Conservation (phyloP, 1,140 invertebrate genomes). For the Lucilia sericata region DNA sequence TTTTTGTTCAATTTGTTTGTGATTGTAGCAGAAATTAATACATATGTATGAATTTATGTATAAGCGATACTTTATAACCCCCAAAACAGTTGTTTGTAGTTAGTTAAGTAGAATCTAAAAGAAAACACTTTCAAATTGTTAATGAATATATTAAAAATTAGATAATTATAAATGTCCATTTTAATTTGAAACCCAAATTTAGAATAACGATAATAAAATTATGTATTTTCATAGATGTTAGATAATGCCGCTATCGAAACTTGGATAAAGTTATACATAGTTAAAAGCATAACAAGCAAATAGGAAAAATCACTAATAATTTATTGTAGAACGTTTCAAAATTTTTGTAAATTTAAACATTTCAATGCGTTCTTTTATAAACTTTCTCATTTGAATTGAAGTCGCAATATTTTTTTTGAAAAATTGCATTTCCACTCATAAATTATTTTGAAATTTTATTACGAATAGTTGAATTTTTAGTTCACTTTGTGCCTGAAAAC, state of each 20-base stretch:
- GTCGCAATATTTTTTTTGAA: too few species aligned
- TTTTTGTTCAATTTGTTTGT: too few species aligned
- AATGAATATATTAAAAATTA: not conserved
- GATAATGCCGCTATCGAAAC: not conserved
- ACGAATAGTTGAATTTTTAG: not conserved
- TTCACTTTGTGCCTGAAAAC: conserved; percentile 48
- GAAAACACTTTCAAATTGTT: not conserved
- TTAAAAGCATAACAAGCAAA: too few species aligned
- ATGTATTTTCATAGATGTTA: not conserved
- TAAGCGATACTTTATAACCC: not conserved
- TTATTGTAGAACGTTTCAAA: too few species aligned
- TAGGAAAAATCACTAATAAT: too few species aligned
- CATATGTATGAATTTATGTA: too few species aligned
- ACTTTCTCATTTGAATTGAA: too few species aligned
- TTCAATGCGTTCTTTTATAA: too few species aligned
- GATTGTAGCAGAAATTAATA: too few species aligned
- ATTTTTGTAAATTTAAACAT: too few species aligned
- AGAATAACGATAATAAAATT: not conserved
- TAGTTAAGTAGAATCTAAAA: conserved; percentile 12
- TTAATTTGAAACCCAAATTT: not conserved
- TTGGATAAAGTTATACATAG: not conserved
- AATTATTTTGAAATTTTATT: too few species aligned
- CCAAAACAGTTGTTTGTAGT: not conserved
- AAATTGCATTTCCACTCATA: too few species aligned
- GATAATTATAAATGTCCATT: not conserved